A percentile compares a stretch with the other conserved stretches of the same genome.
phyloP scores from a whole-genome alignment of 2,797 vertebrate genomes.

The Ptychobarbus kaznakovi region DNA sequence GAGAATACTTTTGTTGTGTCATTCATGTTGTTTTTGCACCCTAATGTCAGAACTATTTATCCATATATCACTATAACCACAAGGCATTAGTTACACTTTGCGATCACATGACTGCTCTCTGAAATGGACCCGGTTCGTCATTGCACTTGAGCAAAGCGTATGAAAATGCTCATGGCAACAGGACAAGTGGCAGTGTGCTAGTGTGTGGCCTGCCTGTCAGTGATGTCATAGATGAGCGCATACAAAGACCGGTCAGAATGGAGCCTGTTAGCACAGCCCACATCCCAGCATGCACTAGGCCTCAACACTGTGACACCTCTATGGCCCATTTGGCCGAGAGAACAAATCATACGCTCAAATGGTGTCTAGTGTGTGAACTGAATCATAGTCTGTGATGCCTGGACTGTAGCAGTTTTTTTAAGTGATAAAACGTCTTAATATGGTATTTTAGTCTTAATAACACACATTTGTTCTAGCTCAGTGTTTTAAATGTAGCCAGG shows the following conservation, averaged over 20 bases:
- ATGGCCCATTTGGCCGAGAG: slow-evolving; percentile 40
- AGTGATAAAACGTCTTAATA: background rate
- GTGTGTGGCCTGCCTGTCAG: slow-evolving; percentile 11
- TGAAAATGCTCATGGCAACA: background rate
- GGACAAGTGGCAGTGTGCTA: background rate
- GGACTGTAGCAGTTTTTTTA: background rate
- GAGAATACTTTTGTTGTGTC: background rate
- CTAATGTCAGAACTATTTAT: slow-evolving; percentile 3
- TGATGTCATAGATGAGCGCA: slow-evolving; percentile 17
- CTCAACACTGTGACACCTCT: slow-evolving; percentile 24
- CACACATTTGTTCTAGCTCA: background rate
- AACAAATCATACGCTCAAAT: slow-evolving; percentile 37
- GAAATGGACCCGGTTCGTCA: background rate
- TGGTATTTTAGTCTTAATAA: background rate
- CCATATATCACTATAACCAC: background rate
- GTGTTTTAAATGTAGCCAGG: slow-evolving; percentile 10
- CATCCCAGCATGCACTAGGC: slow-evolving; percentile 34
- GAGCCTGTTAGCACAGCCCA: slow-evolving; percentile 15
- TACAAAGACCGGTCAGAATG: slow-evolving; percentile 26
- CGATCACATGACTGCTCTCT: background rate
- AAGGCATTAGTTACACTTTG: background rate
- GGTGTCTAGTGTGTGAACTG: slow-evolving; percentile 7
- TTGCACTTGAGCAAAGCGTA: background rate
- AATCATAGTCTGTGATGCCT: slow-evolving; percentile 13
- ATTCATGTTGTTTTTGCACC: background rate